Base-by-base conservation (phyloP, 2,797 vertebrate species). In the Microctenopoma stevenorrisi region DNA sequence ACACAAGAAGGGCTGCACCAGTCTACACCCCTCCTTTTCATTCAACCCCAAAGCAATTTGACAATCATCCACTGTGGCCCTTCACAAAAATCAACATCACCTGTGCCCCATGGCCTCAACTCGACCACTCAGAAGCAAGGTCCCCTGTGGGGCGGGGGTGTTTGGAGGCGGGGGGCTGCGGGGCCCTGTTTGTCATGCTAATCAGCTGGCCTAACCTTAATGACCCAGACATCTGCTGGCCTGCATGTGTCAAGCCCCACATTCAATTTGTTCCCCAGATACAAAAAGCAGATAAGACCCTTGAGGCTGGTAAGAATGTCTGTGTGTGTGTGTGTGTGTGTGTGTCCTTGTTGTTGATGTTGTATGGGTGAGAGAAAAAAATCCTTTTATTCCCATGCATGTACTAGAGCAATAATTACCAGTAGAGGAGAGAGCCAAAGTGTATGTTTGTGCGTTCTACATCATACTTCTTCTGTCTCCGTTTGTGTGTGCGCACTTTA, bases 191-290 rank as follows among this genome's bases (percentile, higher is more conserved):
- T 94, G 92, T 93, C 89, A 94, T 93, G 90, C 91, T 93, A 94
- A 90, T 92, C 86, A 94, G 81, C 67, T 81, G 90, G 87, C 81
- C 87, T 91, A 91, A 91, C 90, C 90, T 91, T 85, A 89, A 86
- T 51, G 86, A 92, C 91, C 90, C 83, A 89, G 90, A 94, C 93
- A 94, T 93, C 92, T 93, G 91, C 91, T 91, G 86, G 78, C 67
- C 88, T 76, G 82, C 82, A 80, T 91, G 90, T 90, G 90, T 92
- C 88, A 90, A 91, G 82, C 68, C 82, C 89, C 85, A 84, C 82
- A 90, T 92, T 91, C 91, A 93, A 92, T 92, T 92, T 89, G 85
- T 86, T 84, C 82, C 82, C 68, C 64, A 72, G 72, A 90, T 87
- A 91, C 86, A 91, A 90, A 92, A 91, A 86, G 84, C 77, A 89